Conservation (phyloP, 2,113 vertebrate genomes). For the Balaenoptera acutorostrata region DNA sequence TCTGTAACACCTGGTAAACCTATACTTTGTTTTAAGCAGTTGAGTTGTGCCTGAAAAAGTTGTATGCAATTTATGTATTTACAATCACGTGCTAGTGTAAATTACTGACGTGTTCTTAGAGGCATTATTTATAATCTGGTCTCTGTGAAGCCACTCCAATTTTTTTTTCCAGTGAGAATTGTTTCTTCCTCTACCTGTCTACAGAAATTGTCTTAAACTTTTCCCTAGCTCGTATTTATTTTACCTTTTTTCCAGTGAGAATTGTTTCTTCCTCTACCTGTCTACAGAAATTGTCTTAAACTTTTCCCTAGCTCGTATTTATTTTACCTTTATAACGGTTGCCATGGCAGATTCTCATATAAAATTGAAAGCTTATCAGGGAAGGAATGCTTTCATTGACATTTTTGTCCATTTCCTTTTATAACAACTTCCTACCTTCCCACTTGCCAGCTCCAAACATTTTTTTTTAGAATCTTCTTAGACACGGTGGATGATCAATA, state of each 20-base stretch:
- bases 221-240: too few species aligned
- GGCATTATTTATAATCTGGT: not conserved
- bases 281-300: not conserved
- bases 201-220: too few species aligned
- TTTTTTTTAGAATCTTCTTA: not conserved
- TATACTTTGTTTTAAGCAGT: not conserved
- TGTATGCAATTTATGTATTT: not conserved
- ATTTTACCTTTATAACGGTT: not conserved
- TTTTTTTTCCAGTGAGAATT: not conserved
- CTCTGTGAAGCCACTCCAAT: not conserved
- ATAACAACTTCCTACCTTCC: not conserved
- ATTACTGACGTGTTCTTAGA: too few species aligned
- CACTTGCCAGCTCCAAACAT: not conserved
- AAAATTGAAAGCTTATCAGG: not conserved
- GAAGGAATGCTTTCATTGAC: not conserved
- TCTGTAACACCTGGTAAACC: not conserved
- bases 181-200: too few species aligned
- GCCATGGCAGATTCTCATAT: not conserved
- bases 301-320: not conserved
- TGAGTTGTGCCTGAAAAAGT: not conserved
- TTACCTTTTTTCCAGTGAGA: not conserved
- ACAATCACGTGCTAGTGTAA: fast-evolving
- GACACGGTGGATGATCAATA: not conserved
- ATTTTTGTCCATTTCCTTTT: not conserved
- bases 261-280: not conserved